phyloP scores from a whole-genome alignment of 92 coral and sea anemone genomes.

The Palythoa heliodiscus region DNA sequence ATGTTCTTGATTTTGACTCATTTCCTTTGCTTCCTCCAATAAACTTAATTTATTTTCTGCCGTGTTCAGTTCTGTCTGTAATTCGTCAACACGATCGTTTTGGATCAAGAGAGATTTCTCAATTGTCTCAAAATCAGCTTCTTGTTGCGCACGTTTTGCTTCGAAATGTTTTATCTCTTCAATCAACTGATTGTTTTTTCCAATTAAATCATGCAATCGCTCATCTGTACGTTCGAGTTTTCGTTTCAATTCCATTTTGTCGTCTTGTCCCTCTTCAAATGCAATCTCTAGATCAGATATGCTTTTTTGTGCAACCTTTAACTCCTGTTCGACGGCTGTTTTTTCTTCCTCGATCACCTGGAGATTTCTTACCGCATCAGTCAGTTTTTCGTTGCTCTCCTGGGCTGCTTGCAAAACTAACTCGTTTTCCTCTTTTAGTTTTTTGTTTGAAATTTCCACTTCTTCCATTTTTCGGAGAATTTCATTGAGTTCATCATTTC shows the following conservation, averaged over 20 bases:
- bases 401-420: constrained; percentile 43
- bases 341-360: constrained; percentile 47
- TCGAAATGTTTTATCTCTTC: constrained; percentile 51
- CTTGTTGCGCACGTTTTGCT: constrained; percentile 51
- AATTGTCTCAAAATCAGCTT: constrained; percentile 42
- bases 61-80: constrained; percentile 58
- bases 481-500: constrained; percentile 57
- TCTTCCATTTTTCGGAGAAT: constrained; percentile 60
- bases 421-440: constrained; percentile 56
- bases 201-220: constrained; percentile 47
- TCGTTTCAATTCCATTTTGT: constrained; percentile 47
- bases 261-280: constrained; percentile 65
- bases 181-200: constrained; percentile 48
- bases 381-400: constrained; percentile 48
- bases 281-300: constrained; percentile 69
- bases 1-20: constrained; percentile 69
- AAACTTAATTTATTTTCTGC: constrained; percentile 56
- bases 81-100: constrained; percentile 52
- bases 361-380: constrained; percentile 57
- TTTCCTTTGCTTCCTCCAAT: constrained; percentile 64
- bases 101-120: constrained; percentile 43
- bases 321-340: constrained; percentile 52
- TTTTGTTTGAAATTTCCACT: constrained; percentile 35
- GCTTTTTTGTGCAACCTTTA: constrained; percentile 68
- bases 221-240: constrained; percentile 63